Base-by-base conservation (phyloP, 2,888 invertebrate genomes). In the Brachyopa scutellaris region DNA sequence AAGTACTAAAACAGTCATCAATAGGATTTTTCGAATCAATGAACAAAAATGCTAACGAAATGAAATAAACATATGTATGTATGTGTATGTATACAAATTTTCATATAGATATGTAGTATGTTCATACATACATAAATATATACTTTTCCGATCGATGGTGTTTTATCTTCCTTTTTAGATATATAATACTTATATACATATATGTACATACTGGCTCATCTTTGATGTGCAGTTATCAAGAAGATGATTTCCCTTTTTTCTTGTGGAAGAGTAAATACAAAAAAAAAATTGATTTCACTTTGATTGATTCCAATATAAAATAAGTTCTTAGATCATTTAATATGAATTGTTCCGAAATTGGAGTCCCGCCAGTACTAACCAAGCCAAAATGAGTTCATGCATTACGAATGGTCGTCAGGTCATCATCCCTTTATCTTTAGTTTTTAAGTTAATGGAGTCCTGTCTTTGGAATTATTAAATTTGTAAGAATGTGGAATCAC, bases 221-320 rank as follows among this genome's bases (percentile, higher is more conserved):
- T 49, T 73, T 36, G 38, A 73, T 69, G 29, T 57, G 45, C 26
- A 62, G 21, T 19, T 13, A 7, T 7, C 17, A 33, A n/a, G 40
- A 74, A 38, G 73, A 53, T 15, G 42, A 49, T 38, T 59, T 57
- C 38, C 64, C 33, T 59, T 36, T 13, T 62, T n/a, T 62, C 19
- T 64, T 26, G 31, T 45, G 59, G 42, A 53, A 38, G 40, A 51
- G 64, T 72, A 45, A 72, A 78, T 72, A 66, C 49, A 70, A 61
- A 66, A 61, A 70, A 70, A 61, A 51, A 70, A 70, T 70, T 70
- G 59, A 70, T 70, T 70, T 51, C 4, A 8, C 49, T 61, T 23
- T 49, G 70, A 70, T 70, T 70, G 40, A 70, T 61, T 70, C 31
- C 31, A 49, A 49, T 70, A 26, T 23, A 26, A 15, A 36, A 21